Base-by-base conservation (phyloP, 2,888 invertebrate genomes). In the Seladonia tumulorum region DNA sequence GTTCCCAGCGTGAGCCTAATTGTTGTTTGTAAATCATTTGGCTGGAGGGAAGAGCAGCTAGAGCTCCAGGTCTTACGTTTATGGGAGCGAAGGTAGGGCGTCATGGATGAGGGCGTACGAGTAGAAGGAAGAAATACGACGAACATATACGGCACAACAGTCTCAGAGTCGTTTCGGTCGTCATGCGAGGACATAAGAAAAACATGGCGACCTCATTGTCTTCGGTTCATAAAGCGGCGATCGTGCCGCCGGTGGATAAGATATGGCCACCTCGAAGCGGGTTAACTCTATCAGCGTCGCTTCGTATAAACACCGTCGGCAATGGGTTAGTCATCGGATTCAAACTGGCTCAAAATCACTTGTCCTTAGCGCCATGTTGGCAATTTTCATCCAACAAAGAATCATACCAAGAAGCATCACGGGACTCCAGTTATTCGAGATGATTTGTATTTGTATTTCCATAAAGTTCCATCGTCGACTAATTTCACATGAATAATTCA, bases 1-100 rank as follows among this genome's bases (percentile, higher is more conserved):
- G 77, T 72, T 79, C 82, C 12, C 81, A 77, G 75, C 79, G 49
- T 73, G 79, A 60, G 66, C 49, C 35, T 88, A 88, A 89, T 89
- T 82, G 89, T 89, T 80, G 76, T 87, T 87, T 87, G 74, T 81
- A 90, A 90, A 89, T 90, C 87, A 83, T 42, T 74, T 76, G 73
- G 63, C 63, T 77, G 68, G 70, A 76, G 76, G 77, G 77, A 85
- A 82, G 83, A 73, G 87, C 71, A 82, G 79, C 73, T 70, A 73
- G 79, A 87, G 81, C 84, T 85, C 73, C 83, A 73, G 87, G 89
- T 87, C 90, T 91, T 91, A 90, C 88, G 90, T 90, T 91, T 92
- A 90, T 91, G 91, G 85, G 93, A 91, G 91, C 91, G 91, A 94
- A 94, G 95, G 94, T 94, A 94, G 94, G 94, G 94, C 94, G 94